Base-by-base conservation (phyloP, 2,888 invertebrate genomes). In the Deladenus siricidicola region DNA sequence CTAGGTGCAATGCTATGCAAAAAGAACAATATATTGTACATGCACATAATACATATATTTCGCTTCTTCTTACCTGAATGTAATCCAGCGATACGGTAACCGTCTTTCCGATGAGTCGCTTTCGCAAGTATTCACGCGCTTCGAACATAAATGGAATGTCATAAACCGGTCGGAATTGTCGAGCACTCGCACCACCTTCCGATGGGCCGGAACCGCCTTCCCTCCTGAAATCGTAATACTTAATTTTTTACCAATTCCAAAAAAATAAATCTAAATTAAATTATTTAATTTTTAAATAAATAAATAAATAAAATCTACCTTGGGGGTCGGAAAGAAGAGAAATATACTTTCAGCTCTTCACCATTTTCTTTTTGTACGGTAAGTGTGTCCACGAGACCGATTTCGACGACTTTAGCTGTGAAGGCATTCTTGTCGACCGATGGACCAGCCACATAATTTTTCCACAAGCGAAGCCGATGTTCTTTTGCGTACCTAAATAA, bases 71-170 rank as follows among this genome's bases (percentile, higher is more conserved):
- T 1, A 93, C 93, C 79, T 98, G 96, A 64, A 92, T 88, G 80
- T 98, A 99, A 81, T 99, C 98, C 28, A 96, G 86, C 24, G 86
- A 86, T 8, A 94, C 89, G 73, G 65, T 63, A 44, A 82, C 90
- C 80, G 88, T 89, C 80, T 96, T 96, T 53, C 93, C 91, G 75
- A 98, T 87, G 17, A 98, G 83, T 79, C 92, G 91, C 80, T 93
- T 94, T 47, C 98, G 85, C 42, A 99, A 83, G 80, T 89, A 96
- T 82, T 99, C 98, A 56, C 98, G 86, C 0, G 94, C 93, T 81
- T 99, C 98, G 80, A 88, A 94, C 90, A 98, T 90, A 86, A 89
- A 92, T 1, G 98, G 98, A 78, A 96, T 89, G 80, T 99, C 98
- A 80, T 96, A 99, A 0, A 98, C 84, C 0, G 94, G 91, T 74